These are phyloP conservation scores for Lota lota DNA, from an alignment of 2,113 vertebrate species.

Conservation along the genomic window DNA sequence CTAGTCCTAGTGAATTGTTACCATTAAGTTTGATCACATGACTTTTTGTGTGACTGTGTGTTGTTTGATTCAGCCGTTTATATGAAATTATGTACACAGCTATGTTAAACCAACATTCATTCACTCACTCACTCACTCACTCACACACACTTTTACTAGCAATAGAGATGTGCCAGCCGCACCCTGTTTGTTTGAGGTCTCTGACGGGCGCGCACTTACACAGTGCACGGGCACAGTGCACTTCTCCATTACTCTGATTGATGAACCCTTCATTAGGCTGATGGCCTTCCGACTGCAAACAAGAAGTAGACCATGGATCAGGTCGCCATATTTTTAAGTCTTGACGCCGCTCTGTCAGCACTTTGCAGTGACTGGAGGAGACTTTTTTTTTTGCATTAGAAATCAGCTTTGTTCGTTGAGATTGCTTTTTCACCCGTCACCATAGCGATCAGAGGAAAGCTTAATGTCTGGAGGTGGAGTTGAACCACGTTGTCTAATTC, in stretches of 20 bases:
- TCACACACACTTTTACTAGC: slow-evolving; percentile 27
- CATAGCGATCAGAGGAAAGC: too few relatives aligned
- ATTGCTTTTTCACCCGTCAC: too few relatives aligned
- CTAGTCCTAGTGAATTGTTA: too few relatives aligned
- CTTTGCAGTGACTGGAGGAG: background rate
- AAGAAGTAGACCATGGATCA: slow-evolving; percentile 9
- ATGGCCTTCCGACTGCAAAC: slow-evolving; percentile 49
- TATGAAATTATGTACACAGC: background rate
- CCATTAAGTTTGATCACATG: background rate
- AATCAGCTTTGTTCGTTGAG: too few relatives aligned
- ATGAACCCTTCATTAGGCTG: slow-evolving; percentile 63
- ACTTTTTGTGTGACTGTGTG: background rate
- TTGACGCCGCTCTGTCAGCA: background rate
- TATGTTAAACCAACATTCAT: background rate
- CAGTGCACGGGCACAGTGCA: background rate
- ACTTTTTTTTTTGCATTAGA: too few relatives aligned
- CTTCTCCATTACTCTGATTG: slow-evolving; percentile 50
- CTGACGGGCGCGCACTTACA: background rate
- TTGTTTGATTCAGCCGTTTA: background rate
- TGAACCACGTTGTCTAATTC: too few relatives aligned
- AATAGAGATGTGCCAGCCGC: slow-evolving; percentile 43
- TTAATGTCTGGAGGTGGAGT: too few relatives aligned
- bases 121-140: background rate
- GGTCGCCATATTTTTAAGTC: too few relatives aligned
- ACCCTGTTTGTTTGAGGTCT: slow-evolving; percentile 12